phyloP scores from a whole-genome alignment of 2,888 invertebrate genomes.

The Deilephila porcellus region DNA sequence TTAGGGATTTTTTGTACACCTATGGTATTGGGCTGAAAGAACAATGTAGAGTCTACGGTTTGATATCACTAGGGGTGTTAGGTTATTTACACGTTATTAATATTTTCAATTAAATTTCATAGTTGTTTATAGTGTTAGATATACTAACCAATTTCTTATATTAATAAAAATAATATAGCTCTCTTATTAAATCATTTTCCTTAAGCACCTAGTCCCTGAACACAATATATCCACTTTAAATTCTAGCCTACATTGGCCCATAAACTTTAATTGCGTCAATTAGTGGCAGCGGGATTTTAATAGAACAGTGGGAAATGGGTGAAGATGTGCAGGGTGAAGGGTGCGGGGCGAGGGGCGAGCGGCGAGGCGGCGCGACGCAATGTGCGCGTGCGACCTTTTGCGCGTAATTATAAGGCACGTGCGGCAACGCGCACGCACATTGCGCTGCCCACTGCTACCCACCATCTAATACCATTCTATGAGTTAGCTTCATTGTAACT shows the following conservation, averaged over 20 bases:
- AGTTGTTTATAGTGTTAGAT: no score
- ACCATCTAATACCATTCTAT: not conserved
- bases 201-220: no score
- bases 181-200: no score
- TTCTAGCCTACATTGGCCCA: not conserved
- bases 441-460: not conserved
- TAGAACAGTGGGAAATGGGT: not conserved
- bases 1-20: no score
- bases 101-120: no score
- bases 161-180: no score
- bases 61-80: no score
- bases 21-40: no score
- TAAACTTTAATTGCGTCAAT: not conserved
- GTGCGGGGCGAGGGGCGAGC: constrained; percentile 41
- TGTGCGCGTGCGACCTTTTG: constrained; percentile 82
- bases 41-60: no score
- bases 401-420: constrained; percentile 79
- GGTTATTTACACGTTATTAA: no score
- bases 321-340: not conserved
- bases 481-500: not conserved
- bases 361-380: constrained; percentile 62
- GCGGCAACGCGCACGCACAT: constrained; percentile 52
- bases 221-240: not conserved
- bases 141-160: no score
- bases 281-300: not conserved